Conservation (phyloP, 2,113 vertebrate genomes). For the Furnarius figulus region DNA sequence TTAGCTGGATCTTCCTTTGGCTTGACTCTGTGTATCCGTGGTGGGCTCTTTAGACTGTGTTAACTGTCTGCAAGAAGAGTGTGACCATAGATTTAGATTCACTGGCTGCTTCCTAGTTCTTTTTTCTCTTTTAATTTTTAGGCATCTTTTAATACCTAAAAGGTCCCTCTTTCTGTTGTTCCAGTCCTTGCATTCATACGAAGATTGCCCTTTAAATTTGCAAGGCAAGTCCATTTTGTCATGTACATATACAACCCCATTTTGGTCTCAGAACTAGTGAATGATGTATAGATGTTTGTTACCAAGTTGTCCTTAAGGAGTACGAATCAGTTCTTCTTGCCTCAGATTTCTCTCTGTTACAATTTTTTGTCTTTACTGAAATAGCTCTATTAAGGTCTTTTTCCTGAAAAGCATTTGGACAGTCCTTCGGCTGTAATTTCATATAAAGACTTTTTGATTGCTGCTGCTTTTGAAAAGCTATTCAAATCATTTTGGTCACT, state of each 20-base stretch:
- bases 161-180: neutral
- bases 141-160: neutral
- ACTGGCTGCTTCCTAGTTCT: neutral
- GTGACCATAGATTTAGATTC: neutral
- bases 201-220: neutral
- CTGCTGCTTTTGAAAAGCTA: neutral
- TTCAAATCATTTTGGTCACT: neutral
- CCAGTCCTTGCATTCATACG: neutral
- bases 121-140: neutral
- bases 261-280: neutral
- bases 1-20: neutral
- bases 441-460: neutral
- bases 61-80: neutral
- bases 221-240: neutral
- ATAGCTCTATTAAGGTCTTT: neutral
- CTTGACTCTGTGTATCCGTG: neutral
- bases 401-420: neutral
- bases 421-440: neutral
- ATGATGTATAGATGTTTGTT: neutral
- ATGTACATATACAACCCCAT: neutral
- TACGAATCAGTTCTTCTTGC: neutral
- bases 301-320: neutral
- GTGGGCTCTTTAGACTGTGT: neutral
- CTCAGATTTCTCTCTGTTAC: neutral
- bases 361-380: neutral